These are phyloP conservation scores for Tetraneura akinire DNA, from an alignment of 1,140 invertebrate genomes.

Conservation along the genomic window DNA sequence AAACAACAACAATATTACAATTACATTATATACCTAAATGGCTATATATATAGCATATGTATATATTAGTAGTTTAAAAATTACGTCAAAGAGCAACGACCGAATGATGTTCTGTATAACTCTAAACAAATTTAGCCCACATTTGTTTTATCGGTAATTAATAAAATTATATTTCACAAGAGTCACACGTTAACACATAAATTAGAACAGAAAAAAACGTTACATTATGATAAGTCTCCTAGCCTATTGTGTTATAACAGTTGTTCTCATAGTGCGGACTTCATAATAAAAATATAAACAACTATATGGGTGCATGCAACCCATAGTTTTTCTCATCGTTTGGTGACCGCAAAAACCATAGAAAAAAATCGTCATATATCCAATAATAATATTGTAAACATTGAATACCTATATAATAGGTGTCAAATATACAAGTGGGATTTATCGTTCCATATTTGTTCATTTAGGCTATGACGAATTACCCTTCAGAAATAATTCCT, in stretches of 20 bases:
- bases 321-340: not conserved
- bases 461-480: constrained; percentile 10
- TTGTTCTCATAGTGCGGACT: constrained; percentile 17
- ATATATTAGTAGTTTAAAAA: not conserved
- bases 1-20: too few relatives aligned
- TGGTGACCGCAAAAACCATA: not conserved
- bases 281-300: not conserved
- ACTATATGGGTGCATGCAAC: not conserved
- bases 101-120: constrained; percentile 6
- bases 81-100: not conserved
- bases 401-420: not conserved
- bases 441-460: not conserved
- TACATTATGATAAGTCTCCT: not conserved
- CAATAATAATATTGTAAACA: constrained; percentile 1
- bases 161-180: too few relatives aligned
- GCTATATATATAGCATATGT: not conserved
- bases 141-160: constrained; percentile 32
- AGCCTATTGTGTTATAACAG: constrained; percentile 27
- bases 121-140: constrained; percentile 10
- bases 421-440: constrained; percentile 22
- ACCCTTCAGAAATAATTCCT: constrained; percentile 9
- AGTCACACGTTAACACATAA: not conserved
- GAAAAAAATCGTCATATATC: not conserved
- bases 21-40: not conserved
- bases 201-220: not conserved